These are phyloP conservation scores for Dendrolimus pini DNA, from an alignment of 2,888 invertebrate species.

Conservation along the genomic window DNA sequence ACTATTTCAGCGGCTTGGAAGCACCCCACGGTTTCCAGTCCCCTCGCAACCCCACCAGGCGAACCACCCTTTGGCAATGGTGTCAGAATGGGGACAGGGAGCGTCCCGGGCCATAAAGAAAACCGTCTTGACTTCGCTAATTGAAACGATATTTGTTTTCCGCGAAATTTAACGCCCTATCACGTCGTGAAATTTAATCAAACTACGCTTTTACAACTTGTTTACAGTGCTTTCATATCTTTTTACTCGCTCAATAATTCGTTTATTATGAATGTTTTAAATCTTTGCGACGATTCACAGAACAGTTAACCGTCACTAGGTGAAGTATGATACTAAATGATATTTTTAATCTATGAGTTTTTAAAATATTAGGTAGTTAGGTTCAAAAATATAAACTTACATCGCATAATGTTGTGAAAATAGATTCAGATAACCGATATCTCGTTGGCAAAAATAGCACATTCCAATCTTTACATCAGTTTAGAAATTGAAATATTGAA, in stretches of 20 bases:
- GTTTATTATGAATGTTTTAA: neutral
- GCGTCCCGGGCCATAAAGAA: constrained; percentile 68
- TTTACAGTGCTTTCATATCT: neutral
- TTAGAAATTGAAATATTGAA: too few species aligned
- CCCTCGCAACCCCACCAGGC: constrained; percentile 49
- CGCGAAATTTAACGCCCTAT: constrained; percentile 32
- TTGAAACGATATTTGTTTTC: constrained; percentile 63
- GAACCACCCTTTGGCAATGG: constrained; percentile 54
- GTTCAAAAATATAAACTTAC: too few species aligned
- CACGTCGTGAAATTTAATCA: neutral
- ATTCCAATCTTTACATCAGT: too few species aligned
- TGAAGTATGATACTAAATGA: neutral
- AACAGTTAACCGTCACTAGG: neutral
- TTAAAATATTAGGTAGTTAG: too few species aligned
- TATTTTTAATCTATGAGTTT: too few species aligned
- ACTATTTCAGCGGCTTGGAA: constrained; percentile 46
- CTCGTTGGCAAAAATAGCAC: too few species aligned
- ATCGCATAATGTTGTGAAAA: too few species aligned
- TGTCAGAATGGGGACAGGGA: constrained; percentile 66
- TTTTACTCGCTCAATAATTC: neutral
- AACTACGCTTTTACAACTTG: neutral
- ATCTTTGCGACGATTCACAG: neutral
- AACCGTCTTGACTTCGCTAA: constrained; percentile 62
- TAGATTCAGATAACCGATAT: too few species aligned
- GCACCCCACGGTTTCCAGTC: constrained; percentile 26